Evolutionary conservation across 2,888 invertebrate genomes (phyloP).

Genomic region (Drosophila nr. medialis): DNA sequence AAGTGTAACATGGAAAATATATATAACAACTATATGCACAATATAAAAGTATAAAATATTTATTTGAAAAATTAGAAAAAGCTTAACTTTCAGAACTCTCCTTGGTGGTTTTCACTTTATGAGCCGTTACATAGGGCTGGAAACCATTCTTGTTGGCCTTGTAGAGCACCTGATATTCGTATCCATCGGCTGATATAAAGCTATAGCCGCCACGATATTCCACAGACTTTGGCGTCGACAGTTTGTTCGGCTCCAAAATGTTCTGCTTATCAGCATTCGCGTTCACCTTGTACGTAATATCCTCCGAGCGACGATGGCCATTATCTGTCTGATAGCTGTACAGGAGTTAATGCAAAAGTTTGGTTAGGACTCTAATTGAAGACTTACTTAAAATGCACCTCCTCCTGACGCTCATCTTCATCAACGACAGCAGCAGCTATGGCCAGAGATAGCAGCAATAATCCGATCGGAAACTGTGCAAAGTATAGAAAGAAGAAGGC

Average conservation of each 20-base stretch:
- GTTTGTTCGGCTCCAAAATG: constrained; percentile 26
- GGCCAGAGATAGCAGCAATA: constrained; percentile 38
- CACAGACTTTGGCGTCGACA: constrained; percentile 55
- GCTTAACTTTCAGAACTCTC: constrained; percentile 20
- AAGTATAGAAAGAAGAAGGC: neutral
- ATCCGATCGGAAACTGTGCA: constrained; percentile 45
- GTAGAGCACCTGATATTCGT: constrained; percentile 86
- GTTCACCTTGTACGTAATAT: constrained; percentile 68
- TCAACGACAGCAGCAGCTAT: constrained; percentile 16
- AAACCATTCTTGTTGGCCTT: constrained; percentile 87
- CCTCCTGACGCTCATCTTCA: constrained; percentile 49
- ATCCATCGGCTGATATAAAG: constrained; percentile 86
- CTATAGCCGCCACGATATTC: constrained; percentile 84
- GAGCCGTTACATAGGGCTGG: constrained; percentile 84
- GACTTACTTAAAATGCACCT: constrained; percentile 75
- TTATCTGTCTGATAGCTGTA: constrained; percentile 82
- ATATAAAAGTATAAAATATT: neutral
- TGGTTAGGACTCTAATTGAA: neutral
- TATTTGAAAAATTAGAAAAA: neutral
- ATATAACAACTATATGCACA: neutral
- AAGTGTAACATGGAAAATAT: neutral
- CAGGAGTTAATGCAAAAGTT: neutral
- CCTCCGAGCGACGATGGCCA: constrained; percentile 81
- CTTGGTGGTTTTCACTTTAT: constrained; percentile 63
- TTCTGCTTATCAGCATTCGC: constrained; percentile 21